Evolutionary conservation across 2,797 vertebrate species (phyloP), one percentile per base, ranked within the genome.

Genomic region (Poecilia wingei): DNA sequence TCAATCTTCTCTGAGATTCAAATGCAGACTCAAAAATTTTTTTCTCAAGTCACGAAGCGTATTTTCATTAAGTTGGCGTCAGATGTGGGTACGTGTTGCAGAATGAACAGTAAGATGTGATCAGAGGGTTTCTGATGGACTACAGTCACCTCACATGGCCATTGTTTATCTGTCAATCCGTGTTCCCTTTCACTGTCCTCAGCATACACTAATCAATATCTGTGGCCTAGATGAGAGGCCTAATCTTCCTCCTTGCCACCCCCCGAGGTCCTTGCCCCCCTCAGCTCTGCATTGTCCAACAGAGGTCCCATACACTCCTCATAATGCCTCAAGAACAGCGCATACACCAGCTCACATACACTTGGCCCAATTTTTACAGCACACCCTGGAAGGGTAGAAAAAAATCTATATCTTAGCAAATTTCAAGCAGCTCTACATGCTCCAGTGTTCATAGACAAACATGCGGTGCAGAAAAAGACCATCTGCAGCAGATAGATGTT

Each of bases 201-300:
- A n/a, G 80, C 91, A 78, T 90, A 91, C 94, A 94, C 90, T 92
- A 95, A 96, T 96, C 96, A 94, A 96, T 96, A 96, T 92, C 84
- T 80, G 92, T 96, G 95, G 90, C 95, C 95, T 96, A 96, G 90
- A 94, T 96, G 94, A 92, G 90, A 88, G 81, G 82, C 84, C 88
- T 94, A 94, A 94, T 95, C 91, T 89, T 72, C 88, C 82, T 84
- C 61, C 86, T 83, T 59, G 41, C 68, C 73, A 33, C 72, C 81
- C 84, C 89, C 86, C 83, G 66, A 82, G 85, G 83, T 91, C 80
- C 84, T 80, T 64, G 36, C 16, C 82, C 82, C 76, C 78, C 36
- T 49, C n/a, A n/a, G 81, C 86, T 83, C 76, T 76, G 82, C 88
- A 91, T 92, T 89, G 93, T 95, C 85, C 91, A 82, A 87, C 81